phyloP scores from a whole-genome alignment of 1,140 invertebrate species.

The Drosophila pseudoobscura region DNA sequence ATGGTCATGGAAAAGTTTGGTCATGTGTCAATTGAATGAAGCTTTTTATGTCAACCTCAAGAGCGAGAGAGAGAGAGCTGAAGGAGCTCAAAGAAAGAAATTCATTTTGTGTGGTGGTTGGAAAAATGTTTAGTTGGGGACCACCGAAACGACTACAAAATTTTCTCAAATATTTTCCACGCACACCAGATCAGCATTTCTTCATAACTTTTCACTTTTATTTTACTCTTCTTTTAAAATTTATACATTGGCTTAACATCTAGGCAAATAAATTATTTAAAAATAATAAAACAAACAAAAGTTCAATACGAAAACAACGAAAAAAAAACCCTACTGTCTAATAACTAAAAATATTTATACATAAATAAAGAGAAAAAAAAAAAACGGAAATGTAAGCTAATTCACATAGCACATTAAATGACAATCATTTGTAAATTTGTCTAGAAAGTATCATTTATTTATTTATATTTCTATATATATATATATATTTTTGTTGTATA shows the following conservation, averaged over 20 bases:
- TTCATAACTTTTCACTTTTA: conserved; percentile 36
- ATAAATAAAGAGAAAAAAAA: conserved; percentile 58
- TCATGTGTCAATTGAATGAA: conserved; percentile 66
- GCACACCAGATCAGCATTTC: not conserved
- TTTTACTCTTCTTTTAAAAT: conserved; percentile 36
- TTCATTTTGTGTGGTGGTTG: conserved; percentile 16
- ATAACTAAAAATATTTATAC: conserved; percentile 14
- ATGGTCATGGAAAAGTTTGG: conserved; percentile 64
- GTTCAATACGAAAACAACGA: conserved; percentile 61
- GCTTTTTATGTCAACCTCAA: conserved; percentile 37
- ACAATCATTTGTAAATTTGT: conserved; percentile 68
- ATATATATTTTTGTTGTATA: not conserved
- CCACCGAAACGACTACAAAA: not conserved
- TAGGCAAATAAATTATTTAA: conserved; percentile 72
- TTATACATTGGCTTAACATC: conserved; percentile 34
- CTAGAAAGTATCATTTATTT: conserved; percentile 41
- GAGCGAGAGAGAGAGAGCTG: conserved; percentile 7
- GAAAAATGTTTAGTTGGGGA: conserved; percentile 10
- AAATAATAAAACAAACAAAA: conserved; percentile 77
- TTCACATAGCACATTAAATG: conserved; percentile 40
- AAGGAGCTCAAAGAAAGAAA: conserved; percentile 15
- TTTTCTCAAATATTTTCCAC: not conserved
- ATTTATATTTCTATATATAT: conserved; percentile 1
- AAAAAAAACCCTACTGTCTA: conserved; percentile 27
- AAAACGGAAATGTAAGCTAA: conserved; percentile 40